Base-by-base conservation (phyloP, 30 jellyfish, hydroid and myxozoan genomes). In the Catostylus mosaicus region DNA sequence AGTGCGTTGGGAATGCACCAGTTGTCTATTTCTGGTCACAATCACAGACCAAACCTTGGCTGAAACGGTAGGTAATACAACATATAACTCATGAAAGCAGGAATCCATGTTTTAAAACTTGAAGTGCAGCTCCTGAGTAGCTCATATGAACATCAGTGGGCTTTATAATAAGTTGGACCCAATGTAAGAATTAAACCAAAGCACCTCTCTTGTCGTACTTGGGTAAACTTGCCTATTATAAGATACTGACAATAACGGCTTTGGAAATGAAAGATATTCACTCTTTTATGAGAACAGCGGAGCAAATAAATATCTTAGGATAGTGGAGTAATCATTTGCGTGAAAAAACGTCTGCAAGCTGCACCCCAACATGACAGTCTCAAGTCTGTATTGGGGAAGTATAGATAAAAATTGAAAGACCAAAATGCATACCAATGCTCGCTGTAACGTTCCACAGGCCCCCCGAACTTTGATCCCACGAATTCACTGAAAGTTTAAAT, bases 381-480 rank as follows among this genome's bases (percentile, higher is more conserved):
- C 0, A 52, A 72, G 35, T 71, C 90, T 79, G 90, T 79, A 79
- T 79, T 79, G 90, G 63, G 90, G 90, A 73, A 40, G 63, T 60
- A 82, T 66, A 43, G 85, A 82, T 82, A 82, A 69, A 67, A 82
- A 51, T 68, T 64, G 86, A 69, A 29, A 82, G 92, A 67, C 87
- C 78, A 50, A 63, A 67, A 66, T 67, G 77, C 87, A 82, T 66
- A 67, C 77, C 76, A 82, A 32, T 82, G 77, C 43, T 82, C 87
- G 67, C 67, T 86, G 77, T 77, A 67, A 66, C 92, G 27, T 67
- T 67, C 48, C 67, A 82, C 91, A 67, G 77, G 45, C n/a, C 83
- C 85, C 83, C 90, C 85, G 9, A 46, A 63, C 73, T 20, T 79
- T 24, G 84, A 77, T 56, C 71, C 36, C 23, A 66, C 31, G 40